Evolutionary conservation across 1,140 invertebrate genomes (phyloP).

Genomic region (Belonocnema kinseyi): DNA sequence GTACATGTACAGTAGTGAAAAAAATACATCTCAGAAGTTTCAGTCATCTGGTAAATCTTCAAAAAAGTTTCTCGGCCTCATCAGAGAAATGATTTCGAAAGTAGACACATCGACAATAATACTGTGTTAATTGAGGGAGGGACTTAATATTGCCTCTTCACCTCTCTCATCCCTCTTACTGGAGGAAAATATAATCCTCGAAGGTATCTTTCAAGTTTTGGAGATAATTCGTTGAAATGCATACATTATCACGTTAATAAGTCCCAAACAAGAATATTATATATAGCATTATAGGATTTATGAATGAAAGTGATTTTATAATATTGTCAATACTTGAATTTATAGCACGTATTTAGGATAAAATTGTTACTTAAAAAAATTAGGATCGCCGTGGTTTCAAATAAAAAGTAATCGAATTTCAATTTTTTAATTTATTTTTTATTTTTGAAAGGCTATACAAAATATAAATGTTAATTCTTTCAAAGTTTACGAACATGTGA

Average conservation of each 20-base stretch:
- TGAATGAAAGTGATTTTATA: too few species aligned
- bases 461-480: too few species aligned
- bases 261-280: not conserved
- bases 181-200: not conserved
- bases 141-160: too few species aligned
- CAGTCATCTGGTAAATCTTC: not conserved
- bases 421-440: too few species aligned
- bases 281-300: not conserved
- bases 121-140: not conserved
- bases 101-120: constrained; percentile 7
- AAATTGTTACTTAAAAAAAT: too few species aligned
- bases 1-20: not conserved
- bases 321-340: too few species aligned
- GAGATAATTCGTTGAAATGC: not conserved
- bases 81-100: not conserved
- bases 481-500: too few species aligned
- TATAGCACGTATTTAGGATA: too few species aligned
- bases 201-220: constrained; percentile 26
- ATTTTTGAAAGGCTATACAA: too few species aligned
- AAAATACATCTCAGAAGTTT: not conserved
- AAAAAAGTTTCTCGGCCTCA: not conserved
- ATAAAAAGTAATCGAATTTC: too few species aligned
- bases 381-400: too few species aligned
- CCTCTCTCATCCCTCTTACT: not conserved
- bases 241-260: not conserved